These are phyloP conservation scores for Eretmochelys imbricata DNA, from an alignment of 2,113 vertebrate species.

Conservation along the genomic window DNA sequence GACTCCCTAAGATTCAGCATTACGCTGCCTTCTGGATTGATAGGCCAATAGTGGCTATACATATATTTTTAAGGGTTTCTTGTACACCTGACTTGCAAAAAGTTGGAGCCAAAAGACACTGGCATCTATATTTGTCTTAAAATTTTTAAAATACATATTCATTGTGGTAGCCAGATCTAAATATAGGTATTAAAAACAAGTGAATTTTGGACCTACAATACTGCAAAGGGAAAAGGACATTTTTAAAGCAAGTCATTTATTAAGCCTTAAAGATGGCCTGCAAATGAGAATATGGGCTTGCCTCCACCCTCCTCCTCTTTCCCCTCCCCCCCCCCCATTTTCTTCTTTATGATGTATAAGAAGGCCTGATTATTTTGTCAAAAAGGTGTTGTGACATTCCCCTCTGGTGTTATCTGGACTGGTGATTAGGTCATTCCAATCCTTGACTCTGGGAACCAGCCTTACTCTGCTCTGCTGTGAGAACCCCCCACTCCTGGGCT, in stretches of 20 bases:
- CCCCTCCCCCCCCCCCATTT: neutral
- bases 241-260: neutral
- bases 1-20: rapidly evolving
- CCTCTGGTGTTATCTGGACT: too few relatives aligned
- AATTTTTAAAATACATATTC: neutral
- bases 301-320: too few relatives aligned
- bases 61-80: neutral
- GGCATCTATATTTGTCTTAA: neutral
- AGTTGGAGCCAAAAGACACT: neutral
- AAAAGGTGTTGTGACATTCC: neutral
- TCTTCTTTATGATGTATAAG: neutral
- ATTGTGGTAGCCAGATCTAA: neutral
- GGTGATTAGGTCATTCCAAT: too few relatives aligned
- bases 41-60: neutral
- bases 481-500: too few relatives aligned
- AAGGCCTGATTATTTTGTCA: neutral
- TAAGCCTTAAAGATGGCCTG: neutral
- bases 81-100: neutral
- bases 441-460: too few relatives aligned
- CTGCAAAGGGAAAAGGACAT: neutral
- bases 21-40: too few relatives aligned
- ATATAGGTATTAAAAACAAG: neutral
- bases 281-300: neutral
- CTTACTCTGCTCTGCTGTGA: too few relatives aligned
- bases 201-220: neutral